phyloP scores from a whole-genome alignment of 1,140 invertebrate species.

The Anastrepha obliqua region DNA sequence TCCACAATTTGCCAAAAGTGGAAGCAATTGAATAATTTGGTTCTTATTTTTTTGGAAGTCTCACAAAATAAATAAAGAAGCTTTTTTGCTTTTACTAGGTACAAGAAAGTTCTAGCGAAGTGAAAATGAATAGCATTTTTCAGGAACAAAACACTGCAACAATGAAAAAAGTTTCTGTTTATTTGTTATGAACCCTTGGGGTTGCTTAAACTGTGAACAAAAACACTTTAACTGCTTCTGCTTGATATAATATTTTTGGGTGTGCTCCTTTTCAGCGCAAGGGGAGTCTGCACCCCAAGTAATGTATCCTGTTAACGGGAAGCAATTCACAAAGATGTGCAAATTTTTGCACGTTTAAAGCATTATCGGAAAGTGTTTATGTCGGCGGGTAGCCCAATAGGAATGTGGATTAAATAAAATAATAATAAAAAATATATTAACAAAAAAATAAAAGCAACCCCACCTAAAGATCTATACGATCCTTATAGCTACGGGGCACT shows the following conservation, averaged over 20 bases:
- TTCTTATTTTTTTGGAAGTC: not conserved
- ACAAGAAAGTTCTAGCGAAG: not conserved
- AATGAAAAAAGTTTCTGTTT: not conserved
- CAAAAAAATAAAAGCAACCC: no score
- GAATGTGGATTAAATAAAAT: not conserved
- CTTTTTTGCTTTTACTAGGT: not conserved
- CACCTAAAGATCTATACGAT: no score
- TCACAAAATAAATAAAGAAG: not conserved
- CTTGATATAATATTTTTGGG: not conserved
- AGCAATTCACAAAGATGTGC: not conserved
- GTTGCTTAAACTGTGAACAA: not conserved
- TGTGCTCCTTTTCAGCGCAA: not conserved
- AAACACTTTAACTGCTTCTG: not conserved
- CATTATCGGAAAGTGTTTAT: not conserved
- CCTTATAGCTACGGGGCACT: no score
- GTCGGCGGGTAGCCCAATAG: not conserved
- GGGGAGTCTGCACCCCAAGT: not conserved
- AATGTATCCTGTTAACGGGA: conserved; percentile 12
- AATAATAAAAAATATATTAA: no score
- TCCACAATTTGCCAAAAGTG: not conserved
- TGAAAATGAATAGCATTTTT: conserved; percentile 7
- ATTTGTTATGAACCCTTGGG: not conserved
- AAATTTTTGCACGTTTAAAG: not conserved
- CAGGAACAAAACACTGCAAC: not conserved
- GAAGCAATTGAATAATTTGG: not conserved